Evolutionary conservation across 2,797 vertebrate genomes (phyloP).

Genomic region (Crocodylus rhombifer): DNA sequence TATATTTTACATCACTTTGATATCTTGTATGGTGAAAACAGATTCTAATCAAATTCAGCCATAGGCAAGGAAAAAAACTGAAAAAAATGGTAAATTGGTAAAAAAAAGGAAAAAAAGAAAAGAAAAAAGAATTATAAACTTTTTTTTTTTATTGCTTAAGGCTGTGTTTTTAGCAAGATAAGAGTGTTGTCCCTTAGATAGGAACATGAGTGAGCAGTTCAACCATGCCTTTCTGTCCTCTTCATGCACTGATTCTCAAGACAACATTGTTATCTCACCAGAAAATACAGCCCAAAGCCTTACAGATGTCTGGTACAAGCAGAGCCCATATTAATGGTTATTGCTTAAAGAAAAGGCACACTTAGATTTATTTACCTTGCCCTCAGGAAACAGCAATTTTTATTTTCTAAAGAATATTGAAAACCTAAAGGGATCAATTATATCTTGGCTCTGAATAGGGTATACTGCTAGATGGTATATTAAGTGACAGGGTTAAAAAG

Average conservation of each 20-base stretch:
- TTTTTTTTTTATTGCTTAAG: conserved; percentile 64
- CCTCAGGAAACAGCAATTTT: conserved; percentile 64
- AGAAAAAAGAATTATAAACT: conserved; percentile 48
- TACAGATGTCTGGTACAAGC: conserved; percentile 79
- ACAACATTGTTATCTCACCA: conserved; percentile 76
- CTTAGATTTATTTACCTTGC: conserved; percentile 67
- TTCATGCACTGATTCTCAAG: conserved; percentile 73
- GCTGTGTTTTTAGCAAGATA: conserved; percentile 75
- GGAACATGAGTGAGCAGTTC: conserved; percentile 66
- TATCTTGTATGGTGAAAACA: conserved; percentile 56
- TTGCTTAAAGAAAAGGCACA: conserved; percentile 70
- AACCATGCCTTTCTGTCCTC: conserved; percentile 75
- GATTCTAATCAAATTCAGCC: conserved; percentile 75
- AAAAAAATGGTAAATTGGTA: conserved; percentile 42
- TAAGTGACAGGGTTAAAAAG: neutral
- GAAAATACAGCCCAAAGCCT: conserved; percentile 81
- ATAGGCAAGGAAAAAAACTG: conserved; percentile 62
- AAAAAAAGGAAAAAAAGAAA: too few species aligned
- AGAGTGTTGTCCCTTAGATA: conserved; percentile 71
- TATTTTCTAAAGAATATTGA: conserved; percentile 36
- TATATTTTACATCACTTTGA: conserved; percentile 66
- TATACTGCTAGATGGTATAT: conserved; percentile 7
- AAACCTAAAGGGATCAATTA: conserved; percentile 51
- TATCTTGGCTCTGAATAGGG: conserved; percentile 34
- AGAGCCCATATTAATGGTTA: conserved; percentile 81